Percentiles rank a stretch among this genome's conserved stretches.
Conservation (phyloP, 1,140 invertebrate genomes). For the Cherax destructor region DNA sequence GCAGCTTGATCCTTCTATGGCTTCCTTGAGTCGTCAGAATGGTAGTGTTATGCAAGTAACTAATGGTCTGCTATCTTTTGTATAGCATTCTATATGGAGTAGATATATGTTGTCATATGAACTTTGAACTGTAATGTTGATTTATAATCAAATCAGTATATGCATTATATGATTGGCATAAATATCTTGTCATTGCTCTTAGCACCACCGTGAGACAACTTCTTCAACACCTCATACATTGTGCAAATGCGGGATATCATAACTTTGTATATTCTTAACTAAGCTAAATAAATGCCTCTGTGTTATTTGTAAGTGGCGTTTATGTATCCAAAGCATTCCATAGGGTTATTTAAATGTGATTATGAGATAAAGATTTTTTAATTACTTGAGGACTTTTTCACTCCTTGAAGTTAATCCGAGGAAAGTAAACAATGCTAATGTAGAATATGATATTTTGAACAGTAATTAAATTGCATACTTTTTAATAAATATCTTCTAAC, state of each 20-base stretch:
- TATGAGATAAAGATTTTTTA: not conserved
- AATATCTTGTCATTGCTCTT: slow-evolving; percentile 36
- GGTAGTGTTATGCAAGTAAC: slow-evolving; percentile 17
- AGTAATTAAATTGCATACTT: too few relatives aligned
- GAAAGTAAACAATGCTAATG: too few relatives aligned
- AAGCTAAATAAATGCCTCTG: slow-evolving; percentile 69
- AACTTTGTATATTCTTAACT: slow-evolving; percentile 69
- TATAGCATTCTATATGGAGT: slow-evolving; percentile 25
- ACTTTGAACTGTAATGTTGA: slow-evolving; percentile 24
- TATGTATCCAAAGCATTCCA: not conserved
- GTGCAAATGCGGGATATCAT: slow-evolving; percentile 66
- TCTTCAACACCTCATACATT: slow-evolving; percentile 59
- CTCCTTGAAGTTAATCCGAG: too few relatives aligned
- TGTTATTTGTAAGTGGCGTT: slow-evolving; percentile 64
- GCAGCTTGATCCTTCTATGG: slow-evolving; percentile 32
- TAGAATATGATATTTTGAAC: too few relatives aligned
- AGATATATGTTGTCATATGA: slow-evolving; percentile 23
- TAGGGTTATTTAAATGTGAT: not conserved
- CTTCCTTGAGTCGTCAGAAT: slow-evolving; percentile 22
- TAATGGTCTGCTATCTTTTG: slow-evolving; percentile 41
- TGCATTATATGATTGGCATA: slow-evolving; percentile 15
- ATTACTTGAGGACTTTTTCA: not conserved
- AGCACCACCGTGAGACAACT: slow-evolving; percentile 28
- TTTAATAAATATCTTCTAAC: too few relatives aligned
- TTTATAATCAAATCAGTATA: slow-evolving; percentile 43